Evolutionary conservation across 2,888 invertebrate genomes (phyloP).

Genomic region (Sialis lutaria): DNA sequence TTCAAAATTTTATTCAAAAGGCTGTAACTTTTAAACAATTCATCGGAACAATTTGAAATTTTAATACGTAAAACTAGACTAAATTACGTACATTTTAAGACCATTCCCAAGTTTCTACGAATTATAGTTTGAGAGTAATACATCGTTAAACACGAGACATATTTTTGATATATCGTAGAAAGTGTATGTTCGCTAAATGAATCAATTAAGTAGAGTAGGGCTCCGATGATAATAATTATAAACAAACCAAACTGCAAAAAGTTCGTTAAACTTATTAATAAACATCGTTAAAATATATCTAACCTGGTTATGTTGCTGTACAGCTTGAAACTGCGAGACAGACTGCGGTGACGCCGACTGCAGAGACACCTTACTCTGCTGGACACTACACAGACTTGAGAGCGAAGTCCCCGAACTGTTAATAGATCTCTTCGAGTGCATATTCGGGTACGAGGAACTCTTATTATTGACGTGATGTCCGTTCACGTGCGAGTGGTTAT

Average conservation of each 20-base stretch:
- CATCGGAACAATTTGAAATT: too few relatives aligned
- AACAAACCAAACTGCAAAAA: conserved; percentile 1
- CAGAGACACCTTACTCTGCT: conserved; percentile 4
- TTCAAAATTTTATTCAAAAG: too few relatives aligned
- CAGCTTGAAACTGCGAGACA: background rate
- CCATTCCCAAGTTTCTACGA: too few relatives aligned
- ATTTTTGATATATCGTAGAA: too few relatives aligned
- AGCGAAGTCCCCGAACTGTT: conserved; percentile 19
- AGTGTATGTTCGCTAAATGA: too few relatives aligned
- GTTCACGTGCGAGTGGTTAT: conserved; percentile 5
- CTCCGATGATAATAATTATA: background rate
- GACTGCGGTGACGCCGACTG: conserved; percentile 13
- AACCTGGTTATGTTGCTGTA: too few relatives aligned
- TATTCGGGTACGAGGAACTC: conserved; percentile 34
- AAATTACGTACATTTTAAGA: too few relatives aligned
- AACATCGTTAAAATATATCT: too few relatives aligned
- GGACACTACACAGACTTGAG: conserved; percentile 19
- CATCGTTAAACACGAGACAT: too few relatives aligned
- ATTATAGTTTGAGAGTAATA: too few relatives aligned
- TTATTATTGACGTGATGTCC: conserved; percentile 17
- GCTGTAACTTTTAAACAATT: too few relatives aligned
- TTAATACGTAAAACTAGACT: too few relatives aligned
- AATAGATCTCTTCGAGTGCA: conserved; percentile 30
- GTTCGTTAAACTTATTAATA: conserved; percentile 3
- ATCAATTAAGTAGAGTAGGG: background rate